Conservation (phyloP, 2,113 vertebrate genomes). For the Nycticebus coucang region DNA sequence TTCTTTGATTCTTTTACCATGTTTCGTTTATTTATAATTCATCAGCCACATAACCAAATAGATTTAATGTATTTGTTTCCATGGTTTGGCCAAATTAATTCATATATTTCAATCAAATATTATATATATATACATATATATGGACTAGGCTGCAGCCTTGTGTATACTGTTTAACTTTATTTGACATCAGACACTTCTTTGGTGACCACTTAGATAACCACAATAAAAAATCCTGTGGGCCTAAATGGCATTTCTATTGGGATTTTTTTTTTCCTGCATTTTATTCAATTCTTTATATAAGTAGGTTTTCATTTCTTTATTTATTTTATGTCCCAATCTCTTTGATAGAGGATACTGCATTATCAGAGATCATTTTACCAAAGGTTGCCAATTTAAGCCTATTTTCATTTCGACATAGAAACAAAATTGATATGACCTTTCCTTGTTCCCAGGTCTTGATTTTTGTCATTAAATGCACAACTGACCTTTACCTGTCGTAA, state of each 20-base stretch:
- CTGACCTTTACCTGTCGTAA: background rate
- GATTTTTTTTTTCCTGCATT: constrained; percentile 53
- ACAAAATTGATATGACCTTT: constrained; percentile 58
- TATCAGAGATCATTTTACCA: constrained; percentile 74
- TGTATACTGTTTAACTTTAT: constrained; percentile 71
- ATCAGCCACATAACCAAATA: constrained; percentile 72
- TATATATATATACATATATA: constrained; percentile 2
- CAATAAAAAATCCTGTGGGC: constrained; percentile 34
- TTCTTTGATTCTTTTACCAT: constrained; percentile 77
- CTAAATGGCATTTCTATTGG: constrained; percentile 65
- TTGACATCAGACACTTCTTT: constrained; percentile 63
- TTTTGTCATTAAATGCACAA: constrained; percentile 60
- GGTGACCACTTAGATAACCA: constrained; percentile 17
- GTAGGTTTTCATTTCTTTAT: constrained; percentile 75
- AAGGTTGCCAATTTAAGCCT: constrained; percentile 62
- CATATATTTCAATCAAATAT: background rate
- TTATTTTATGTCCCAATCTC: constrained; percentile 70
- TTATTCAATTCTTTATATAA: constrained; percentile 70
- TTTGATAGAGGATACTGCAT: constrained; percentile 69
- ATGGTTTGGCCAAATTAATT: constrained; percentile 65
- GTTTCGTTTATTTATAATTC: constrained; percentile 83
- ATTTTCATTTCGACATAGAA: constrained; percentile 66
- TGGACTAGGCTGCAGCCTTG: background rate
- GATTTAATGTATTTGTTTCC: constrained; percentile 68
- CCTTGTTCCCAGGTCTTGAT: constrained; percentile 60